These are phyloP conservation scores for Cacatua alba DNA, from an alignment of 2,113 vertebrate genomes.

Conservation along the genomic window DNA sequence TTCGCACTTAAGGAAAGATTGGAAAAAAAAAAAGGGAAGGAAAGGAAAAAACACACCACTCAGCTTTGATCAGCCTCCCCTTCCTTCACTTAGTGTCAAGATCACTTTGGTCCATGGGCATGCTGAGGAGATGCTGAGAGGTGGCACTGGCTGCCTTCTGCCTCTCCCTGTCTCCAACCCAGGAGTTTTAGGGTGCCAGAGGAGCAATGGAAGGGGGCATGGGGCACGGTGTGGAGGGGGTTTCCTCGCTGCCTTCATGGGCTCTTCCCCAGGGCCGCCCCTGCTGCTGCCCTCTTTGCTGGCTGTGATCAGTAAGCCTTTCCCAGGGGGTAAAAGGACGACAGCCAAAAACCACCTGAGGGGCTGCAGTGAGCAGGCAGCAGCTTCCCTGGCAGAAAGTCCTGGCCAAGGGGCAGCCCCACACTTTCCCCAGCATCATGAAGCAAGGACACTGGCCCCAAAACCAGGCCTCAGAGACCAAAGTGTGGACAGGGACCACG, in stretches of 20 bases:
- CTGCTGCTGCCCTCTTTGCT: background rate
- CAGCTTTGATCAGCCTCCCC: constrained; percentile 4
- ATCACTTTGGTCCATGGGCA: background rate
- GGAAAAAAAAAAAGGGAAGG: background rate
- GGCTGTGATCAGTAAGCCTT: background rate
- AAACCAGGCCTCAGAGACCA: background rate
- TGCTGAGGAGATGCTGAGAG: background rate
- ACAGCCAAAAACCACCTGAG: background rate
- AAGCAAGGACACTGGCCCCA: background rate
- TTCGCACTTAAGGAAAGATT: constrained; percentile 57
- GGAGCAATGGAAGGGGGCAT: background rate
- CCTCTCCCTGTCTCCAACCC: background rate
- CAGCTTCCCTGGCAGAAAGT: background rate
- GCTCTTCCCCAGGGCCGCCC: background rate
- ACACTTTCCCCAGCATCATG: fast-evolving
- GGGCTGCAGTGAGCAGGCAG: background rate
- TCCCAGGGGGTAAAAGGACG: background rate
- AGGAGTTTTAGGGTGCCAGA: background rate
- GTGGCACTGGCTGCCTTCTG: background rate
- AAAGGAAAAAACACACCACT: background rate
- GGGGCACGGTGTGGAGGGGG: fast-evolving
- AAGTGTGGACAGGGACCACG: fast-evolving
- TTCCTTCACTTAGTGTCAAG: constrained; percentile 1
- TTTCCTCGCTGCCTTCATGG: background rate
- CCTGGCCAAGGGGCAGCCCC: background rate